Evolutionary conservation across 2,797 vertebrate genomes (phyloP).

Genomic region (Pseudomugil gertrudae): DNA sequence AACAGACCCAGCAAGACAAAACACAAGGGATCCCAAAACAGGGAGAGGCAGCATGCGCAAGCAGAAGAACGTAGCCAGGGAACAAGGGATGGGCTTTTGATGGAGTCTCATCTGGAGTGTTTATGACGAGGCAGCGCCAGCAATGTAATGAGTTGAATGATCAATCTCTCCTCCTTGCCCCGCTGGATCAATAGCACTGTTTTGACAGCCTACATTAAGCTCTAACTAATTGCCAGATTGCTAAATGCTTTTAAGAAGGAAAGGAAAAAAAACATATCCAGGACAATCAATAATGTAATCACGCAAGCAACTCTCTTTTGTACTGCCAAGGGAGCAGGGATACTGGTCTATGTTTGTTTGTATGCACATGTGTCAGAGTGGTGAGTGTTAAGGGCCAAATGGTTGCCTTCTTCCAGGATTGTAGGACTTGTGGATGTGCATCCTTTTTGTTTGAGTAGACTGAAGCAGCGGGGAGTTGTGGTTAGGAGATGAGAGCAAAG

Average conservation of each 20-base stretch:
- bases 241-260: constrained; percentile 92
- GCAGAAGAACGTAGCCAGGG: constrained; percentile 36
- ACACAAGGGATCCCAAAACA: constrained; percentile 44
- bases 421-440: constrained; percentile 16
- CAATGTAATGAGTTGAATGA: constrained; percentile 88
- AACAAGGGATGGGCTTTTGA: constrained; percentile 74
- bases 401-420: constrained; percentile 47
- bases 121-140: constrained; percentile 80
- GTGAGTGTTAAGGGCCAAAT: constrained; percentile 46
- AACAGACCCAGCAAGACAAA: constrained; percentile 49
- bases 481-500: constrained; percentile 41
- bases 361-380: constrained; percentile 1
- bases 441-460: constrained; percentile 36
- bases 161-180: constrained; percentile 84
- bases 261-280: constrained; percentile 67
- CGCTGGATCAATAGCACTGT: constrained; percentile 85
- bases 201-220: constrained; percentile 95
- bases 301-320: constrained; percentile 75
- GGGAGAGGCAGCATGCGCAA: constrained; percentile 29
- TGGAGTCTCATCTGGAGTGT: constrained; percentile 77
- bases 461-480: constrained; percentile 64
- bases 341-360: constrained; percentile 31
- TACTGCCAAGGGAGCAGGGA: constrained; percentile 57
- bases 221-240: constrained; percentile 92
- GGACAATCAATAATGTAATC: constrained; percentile 87